phyloP scores from a whole-genome alignment of 2,113 vertebrate genomes.

The Oreochromis spilurus region DNA sequence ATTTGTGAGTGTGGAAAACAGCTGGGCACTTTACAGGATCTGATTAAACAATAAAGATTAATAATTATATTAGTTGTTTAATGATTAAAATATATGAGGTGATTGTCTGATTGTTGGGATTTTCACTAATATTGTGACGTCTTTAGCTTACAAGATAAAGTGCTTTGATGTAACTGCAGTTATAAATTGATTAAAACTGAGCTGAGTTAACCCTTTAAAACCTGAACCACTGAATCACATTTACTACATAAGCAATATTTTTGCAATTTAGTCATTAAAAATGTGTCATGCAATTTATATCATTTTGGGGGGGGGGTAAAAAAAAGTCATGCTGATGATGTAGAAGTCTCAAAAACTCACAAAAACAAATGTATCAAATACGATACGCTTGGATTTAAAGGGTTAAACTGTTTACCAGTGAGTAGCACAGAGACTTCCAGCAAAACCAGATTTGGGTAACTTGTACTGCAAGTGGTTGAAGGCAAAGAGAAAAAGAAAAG shows the following conservation, averaged over 20 bases:
- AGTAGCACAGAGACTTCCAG: neutral
- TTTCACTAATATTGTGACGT: neutral
- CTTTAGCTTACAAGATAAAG: neutral
- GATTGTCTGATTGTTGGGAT: neutral
- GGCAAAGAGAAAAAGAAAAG: neutral
- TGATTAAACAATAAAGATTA: neutral
- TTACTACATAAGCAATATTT: neutral
- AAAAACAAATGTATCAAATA: neutral
- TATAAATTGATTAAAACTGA: neutral
- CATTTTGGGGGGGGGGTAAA: accelerated
- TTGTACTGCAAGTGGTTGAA: neutral
- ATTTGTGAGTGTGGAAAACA: neutral
- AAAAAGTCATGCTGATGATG: neutral
- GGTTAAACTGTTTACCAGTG: neutral
- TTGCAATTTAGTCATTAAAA: neutral
- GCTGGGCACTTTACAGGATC: neutral
- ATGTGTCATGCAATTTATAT: neutral
- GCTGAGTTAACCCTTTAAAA: neutral
- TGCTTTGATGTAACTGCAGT: neutral
- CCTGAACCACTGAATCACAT: neutral
- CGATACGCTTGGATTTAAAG: neutral
- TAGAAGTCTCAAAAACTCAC: neutral
- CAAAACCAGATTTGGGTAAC: neutral
- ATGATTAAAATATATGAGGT: neutral
- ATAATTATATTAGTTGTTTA: neutral